phyloP scores from a whole-genome alignment of 2,113 vertebrate species.

The Oreochromis niloticus region DNA sequence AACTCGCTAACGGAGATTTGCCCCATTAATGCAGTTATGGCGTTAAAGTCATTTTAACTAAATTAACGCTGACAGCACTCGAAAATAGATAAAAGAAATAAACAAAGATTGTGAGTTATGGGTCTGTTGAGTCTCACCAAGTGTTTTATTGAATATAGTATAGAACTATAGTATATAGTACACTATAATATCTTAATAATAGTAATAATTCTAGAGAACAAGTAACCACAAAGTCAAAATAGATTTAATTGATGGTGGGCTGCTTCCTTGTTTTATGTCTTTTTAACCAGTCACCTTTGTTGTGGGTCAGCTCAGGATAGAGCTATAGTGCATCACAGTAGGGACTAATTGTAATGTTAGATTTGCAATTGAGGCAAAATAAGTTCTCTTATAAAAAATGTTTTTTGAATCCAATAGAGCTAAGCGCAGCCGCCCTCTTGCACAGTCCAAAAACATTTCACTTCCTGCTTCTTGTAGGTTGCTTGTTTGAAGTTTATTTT shows the following conservation, averaged over 20 bases:
- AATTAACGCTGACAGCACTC: not conserved
- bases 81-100: not conserved
- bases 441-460: not conserved
- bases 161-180: not conserved
- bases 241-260: not conserved
- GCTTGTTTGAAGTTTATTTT: not conserved
- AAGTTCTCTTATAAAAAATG: not conserved
- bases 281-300: not conserved
- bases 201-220: not conserved
- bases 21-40: not conserved
- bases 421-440: not conserved
- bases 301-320: not conserved
- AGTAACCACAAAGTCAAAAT: not conserved
- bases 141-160: not conserved
- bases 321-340: not conserved
- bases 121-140: not conserved
- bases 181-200: not conserved
- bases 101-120: not conserved
- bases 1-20: not conserved
- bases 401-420: not conserved
- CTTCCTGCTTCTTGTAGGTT: not conserved
- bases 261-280: not conserved
- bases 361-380: not conserved
- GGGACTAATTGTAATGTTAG: not conserved
- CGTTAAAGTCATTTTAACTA: accelerated